phyloP scores from a whole-genome alignment of 1,140 invertebrate species.

The Drosophila asahinai region DNA sequence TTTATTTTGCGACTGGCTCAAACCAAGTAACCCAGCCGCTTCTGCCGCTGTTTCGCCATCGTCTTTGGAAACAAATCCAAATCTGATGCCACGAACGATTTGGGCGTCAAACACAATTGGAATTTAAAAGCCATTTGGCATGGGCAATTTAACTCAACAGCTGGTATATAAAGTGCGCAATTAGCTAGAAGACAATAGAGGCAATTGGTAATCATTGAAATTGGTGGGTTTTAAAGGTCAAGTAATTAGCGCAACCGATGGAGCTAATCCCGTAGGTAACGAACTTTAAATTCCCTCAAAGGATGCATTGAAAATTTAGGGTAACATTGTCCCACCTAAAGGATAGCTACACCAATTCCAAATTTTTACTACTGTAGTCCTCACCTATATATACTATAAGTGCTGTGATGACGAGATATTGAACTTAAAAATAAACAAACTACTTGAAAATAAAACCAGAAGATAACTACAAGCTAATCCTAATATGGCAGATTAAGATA shows the following conservation, averaged over 20 bases:
- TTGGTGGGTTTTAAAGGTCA: constrained; percentile 1
- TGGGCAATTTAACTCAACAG: constrained; percentile 11
- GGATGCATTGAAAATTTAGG: not conserved
- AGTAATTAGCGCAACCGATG: not conserved
- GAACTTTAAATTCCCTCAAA: not conserved
- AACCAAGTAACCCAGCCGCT: not conserved
- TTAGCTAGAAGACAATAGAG: constrained; percentile 14
- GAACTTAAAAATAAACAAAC: too few relatives aligned
- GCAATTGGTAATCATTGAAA: constrained; percentile 18
- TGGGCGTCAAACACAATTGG: constrained; percentile 20
- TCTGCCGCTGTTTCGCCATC: not conserved
- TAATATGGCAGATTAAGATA: too few relatives aligned
- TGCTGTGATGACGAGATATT: not conserved
- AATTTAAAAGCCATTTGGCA: constrained; percentile 18
- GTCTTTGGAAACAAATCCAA: constrained; percentile 5
- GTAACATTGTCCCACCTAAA: too few relatives aligned
- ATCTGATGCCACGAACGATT: constrained; percentile 26
- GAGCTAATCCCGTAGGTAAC: not conserved
- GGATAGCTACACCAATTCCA: too few relatives aligned
- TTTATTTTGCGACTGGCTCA: constrained; percentile 38
- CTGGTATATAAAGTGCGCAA: constrained; percentile 16
- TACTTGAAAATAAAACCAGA: not conserved
- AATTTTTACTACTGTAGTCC: too few relatives aligned
- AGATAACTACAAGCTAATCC: not conserved
- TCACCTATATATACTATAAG: too few relatives aligned